Evolutionary conservation across 2,113 vertebrate genomes (phyloP), one percentile per base, ranked within the genome.

Genomic region (Lucifuga dentata): DNA sequence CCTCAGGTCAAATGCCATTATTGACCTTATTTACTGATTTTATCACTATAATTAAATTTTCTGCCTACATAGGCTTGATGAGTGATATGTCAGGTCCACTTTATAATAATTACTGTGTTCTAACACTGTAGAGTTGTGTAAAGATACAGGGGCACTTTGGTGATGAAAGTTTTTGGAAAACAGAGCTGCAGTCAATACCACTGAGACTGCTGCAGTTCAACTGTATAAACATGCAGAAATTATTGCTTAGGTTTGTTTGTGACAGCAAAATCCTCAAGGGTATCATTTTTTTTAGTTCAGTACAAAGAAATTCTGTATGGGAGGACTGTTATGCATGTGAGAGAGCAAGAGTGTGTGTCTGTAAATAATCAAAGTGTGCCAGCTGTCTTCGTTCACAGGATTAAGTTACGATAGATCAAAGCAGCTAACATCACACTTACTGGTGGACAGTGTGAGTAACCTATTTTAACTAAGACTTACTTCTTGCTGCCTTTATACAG

Each of bases 191-290:
- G 32, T 73, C 20, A 62, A 41, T 55, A 51, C 77, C 51, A 50
- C 63, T 36, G 81, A 79, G 88, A 76, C 36, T 50, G 17, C 49
- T 45, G 12, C 24, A 20, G 33, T 7, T 57, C 17, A 5, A 23
- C 48, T 69, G 35, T 74, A 39, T 74, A 88, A 85, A 88, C 85
- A 86, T 10, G 50, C 20, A 50, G 17, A 69, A 70, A 35, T 66
- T 41, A 79, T 69, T 79, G 74, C 68, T 64, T 50, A 9, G 8
- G 38, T 74, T 67, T 77, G 65, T 77, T 86, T 76, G 70, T 76
- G 44, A 63, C 56, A 74, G 78, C 7, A 59, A 68, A 78, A 78
- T 12, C 86, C 80, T 89, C 85, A 40, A 24, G 85, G 63, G 82
- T 8, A 20, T 74, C 3, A 2, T 81, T 69, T 39, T 10, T 55